Conservation (phyloP, 2,888 invertebrate genomes). For the Clusia tigrina region DNA sequence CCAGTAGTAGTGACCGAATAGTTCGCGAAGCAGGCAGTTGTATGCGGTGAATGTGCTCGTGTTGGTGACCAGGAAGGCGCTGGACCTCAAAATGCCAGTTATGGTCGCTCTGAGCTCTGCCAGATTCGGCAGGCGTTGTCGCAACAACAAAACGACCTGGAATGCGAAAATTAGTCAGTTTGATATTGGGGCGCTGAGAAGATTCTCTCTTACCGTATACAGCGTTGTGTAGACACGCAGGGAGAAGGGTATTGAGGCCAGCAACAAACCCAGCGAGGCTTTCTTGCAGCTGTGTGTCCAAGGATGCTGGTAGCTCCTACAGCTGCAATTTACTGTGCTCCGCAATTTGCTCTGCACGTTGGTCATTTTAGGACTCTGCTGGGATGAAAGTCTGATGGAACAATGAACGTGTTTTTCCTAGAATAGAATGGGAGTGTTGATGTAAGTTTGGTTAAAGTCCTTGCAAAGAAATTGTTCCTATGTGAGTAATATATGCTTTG, state of each 20-base stretch:
- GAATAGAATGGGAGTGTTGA: too few relatives aligned
- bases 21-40: slow-evolving; percentile 76
- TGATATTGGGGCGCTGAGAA: not conserved
- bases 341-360: slow-evolving; percentile 65
- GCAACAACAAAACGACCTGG: slow-evolving; percentile 75
- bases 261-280: slow-evolving; percentile 73
- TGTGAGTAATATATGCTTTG: too few relatives aligned
- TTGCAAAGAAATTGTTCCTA: too few relatives aligned
- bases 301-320: slow-evolving; percentile 79
- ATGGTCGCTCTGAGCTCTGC: slow-evolving; percentile 72
- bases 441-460: too few relatives aligned
- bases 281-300: slow-evolving; percentile 79
- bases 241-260: slow-evolving; percentile 73
- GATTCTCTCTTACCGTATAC: slow-evolving; percentile 71
- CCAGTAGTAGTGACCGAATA: slow-evolving; percentile 73
- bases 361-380: too few relatives aligned
- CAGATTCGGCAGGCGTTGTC: slow-evolving; percentile 70
- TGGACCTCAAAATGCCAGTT: slow-evolving; percentile 76
- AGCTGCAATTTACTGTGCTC: slow-evolving; percentile 67
- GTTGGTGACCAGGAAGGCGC: slow-evolving; percentile 78
- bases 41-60: slow-evolving; percentile 76
- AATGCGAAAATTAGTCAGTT: slow-evolving; percentile 42
- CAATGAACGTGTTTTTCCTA: too few relatives aligned
- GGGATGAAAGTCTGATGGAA: too few relatives aligned
- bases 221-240: slow-evolving; percentile 79